Conservation (phyloP, 2,888 invertebrate genomes). For the Drosophila borborema region DNA sequence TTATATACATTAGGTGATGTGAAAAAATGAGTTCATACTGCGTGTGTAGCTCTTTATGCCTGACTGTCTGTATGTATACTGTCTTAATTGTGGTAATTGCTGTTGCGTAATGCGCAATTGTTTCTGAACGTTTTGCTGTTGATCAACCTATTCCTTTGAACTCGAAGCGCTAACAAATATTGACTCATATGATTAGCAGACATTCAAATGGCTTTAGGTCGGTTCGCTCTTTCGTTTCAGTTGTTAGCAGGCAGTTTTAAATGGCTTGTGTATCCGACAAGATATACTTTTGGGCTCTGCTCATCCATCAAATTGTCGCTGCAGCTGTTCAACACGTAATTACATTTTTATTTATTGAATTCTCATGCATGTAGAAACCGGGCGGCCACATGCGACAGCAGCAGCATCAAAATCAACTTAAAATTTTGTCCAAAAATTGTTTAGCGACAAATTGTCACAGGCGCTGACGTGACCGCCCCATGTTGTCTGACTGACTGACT, state of each 20-base stretch:
- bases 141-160: constrained; percentile 58
- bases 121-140: constrained; percentile 39
- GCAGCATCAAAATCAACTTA: constrained; percentile 44
- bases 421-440: constrained; percentile 64
- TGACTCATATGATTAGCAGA: constrained; percentile 63
- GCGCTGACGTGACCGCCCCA: constrained; percentile 56
- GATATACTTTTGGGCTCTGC: constrained; percentile 22
- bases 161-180: constrained; percentile 62
- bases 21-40: not conserved
- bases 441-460: constrained; percentile 78
- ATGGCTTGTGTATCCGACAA: constrained; percentile 2
- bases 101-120: constrained; percentile 13
- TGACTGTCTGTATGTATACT: not conserved
- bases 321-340: constrained; percentile 56
- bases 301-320: constrained; percentile 45
- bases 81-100: constrained; percentile 9
- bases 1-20: not conserved
- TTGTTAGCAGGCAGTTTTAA: constrained; percentile 20
- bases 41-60: not conserved
- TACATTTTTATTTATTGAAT: constrained; percentile 80
- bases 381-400: constrained; percentile 32
- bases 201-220: constrained; percentile 43
- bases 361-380: constrained; percentile 41
- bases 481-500: constrained; percentile 33
- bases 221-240: not conserved